These are phyloP conservation scores for Hafferia zeledoni DNA, from an alignment of 2,797 vertebrate species.

Conservation along the genomic window DNA sequence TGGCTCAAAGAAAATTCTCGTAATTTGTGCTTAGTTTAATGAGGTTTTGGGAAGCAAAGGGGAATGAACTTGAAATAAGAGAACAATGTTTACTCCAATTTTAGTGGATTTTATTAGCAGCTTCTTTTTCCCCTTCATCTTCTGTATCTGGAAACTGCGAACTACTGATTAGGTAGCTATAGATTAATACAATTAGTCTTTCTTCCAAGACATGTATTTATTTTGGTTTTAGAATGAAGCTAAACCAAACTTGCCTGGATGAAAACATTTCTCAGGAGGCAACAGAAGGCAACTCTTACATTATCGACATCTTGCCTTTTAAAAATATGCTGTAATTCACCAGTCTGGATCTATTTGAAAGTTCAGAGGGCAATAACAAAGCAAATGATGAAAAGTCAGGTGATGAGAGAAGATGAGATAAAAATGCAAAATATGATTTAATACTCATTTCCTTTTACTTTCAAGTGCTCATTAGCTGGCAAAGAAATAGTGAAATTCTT, in stretches of 20 bases:
- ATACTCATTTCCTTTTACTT: background rate
- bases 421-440: background rate
- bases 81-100: background rate
- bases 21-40: background rate
- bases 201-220: background rate
- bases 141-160: background rate
- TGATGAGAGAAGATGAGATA: background rate
- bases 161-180: background rate
- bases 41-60: background rate
- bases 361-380: background rate
- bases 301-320: background rate
- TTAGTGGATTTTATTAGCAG: background rate
- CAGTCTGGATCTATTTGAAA: rapidly evolving
- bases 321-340: background rate
- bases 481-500: background rate
- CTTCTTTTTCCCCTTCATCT: background rate
- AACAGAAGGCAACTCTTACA: background rate
- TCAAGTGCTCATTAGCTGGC: background rate
- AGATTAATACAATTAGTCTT: background rate
- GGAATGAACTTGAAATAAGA: background rate
- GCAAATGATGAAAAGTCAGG: background rate
- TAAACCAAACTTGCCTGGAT: background rate
- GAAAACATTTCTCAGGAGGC: background rate
- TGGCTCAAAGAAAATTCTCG: background rate
- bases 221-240: background rate